phyloP scores from a whole-genome alignment of 1,140 invertebrate genomes.

The Oryctes rhinoceros region DNA sequence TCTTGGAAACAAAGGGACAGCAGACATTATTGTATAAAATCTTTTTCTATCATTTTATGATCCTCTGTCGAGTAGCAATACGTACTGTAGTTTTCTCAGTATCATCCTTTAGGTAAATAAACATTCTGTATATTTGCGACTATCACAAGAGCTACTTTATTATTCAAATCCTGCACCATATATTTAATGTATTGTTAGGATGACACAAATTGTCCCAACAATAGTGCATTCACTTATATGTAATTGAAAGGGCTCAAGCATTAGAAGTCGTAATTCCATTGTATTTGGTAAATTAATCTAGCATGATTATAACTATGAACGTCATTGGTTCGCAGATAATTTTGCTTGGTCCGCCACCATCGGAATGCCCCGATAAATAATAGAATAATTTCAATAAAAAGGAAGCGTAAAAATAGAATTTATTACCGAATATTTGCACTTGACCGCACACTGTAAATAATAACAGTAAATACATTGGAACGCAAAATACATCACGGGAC shows the following conservation, averaged over 20 bases:
- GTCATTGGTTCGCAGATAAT: neutral
- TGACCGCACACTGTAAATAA: constrained; percentile 39
- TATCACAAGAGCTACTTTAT: too few species aligned
- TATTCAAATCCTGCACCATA: too few species aligned
- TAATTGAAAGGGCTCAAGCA: neutral
- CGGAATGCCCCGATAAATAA: constrained; percentile 40
- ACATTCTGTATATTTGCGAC: too few species aligned
- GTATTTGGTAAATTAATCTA: neutral
- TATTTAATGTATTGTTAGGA: too few species aligned
- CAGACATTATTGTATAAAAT: too few species aligned
- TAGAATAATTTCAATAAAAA: constrained; percentile 41
- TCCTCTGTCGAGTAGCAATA: too few species aligned
- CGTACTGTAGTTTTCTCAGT: too few species aligned
- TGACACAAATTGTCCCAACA: neutral
- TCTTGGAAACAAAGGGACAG: too few species aligned
- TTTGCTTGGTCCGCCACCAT: neutral
- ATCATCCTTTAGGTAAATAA: too few species aligned
- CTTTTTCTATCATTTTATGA: too few species aligned
- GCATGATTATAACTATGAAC: neutral
- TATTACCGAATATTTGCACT: constrained; percentile 40
- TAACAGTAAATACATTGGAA: constrained; percentile 42
- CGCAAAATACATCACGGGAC: constrained; percentile 43
- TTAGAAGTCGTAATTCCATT: neutral
- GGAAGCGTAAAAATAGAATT: constrained; percentile 39
- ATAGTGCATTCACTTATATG: neutral